Evolutionary conservation across 2,888 invertebrate genomes (phyloP).

Genomic region (Oscheius myriophilus): DNA sequence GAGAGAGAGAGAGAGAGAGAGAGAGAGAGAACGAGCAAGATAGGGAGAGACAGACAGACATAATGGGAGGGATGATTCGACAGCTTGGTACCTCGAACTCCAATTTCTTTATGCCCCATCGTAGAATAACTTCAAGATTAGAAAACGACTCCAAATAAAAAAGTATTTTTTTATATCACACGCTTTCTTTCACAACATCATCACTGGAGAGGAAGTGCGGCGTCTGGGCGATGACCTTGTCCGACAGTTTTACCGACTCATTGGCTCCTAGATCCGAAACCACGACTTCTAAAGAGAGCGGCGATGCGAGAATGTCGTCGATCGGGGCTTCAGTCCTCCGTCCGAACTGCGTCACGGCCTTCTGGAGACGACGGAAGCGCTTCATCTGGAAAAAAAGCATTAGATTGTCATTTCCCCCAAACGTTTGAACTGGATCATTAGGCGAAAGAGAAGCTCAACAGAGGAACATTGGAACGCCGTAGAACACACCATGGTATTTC

Average conservation of each 20-base stretch:
- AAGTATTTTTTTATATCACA: too few species aligned
- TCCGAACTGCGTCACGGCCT: slow-evolving; percentile 38
- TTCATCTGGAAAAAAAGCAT: slow-evolving; percentile 16
- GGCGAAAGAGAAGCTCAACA: too few species aligned
- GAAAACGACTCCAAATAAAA: too few species aligned
- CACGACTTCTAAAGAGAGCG: background rate
- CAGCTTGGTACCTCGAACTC: too few species aligned
- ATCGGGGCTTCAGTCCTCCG: slow-evolving; percentile 34
- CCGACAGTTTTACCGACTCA: background rate
- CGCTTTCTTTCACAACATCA: background rate
- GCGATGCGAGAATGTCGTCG: slow-evolving; percentile 33
- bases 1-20: too few species aligned
- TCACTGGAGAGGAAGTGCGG: slow-evolving; percentile 8
- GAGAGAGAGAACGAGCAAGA: too few species aligned
- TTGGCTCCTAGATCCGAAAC: background rate
- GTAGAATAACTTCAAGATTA: too few species aligned
- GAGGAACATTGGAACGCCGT: too few species aligned
- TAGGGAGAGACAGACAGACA: too few species aligned
- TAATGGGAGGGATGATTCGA: too few species aligned
- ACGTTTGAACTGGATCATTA: background rate
- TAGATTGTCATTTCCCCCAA: background rate
- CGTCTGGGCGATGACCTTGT: slow-evolving; percentile 12
- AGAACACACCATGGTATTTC: too few species aligned
- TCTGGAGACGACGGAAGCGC: slow-evolving; percentile 43
- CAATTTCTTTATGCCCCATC: too few species aligned